phyloP scores from a whole-genome alignment of 1,140 invertebrate genomes.

The Microplitis mediator region DNA sequence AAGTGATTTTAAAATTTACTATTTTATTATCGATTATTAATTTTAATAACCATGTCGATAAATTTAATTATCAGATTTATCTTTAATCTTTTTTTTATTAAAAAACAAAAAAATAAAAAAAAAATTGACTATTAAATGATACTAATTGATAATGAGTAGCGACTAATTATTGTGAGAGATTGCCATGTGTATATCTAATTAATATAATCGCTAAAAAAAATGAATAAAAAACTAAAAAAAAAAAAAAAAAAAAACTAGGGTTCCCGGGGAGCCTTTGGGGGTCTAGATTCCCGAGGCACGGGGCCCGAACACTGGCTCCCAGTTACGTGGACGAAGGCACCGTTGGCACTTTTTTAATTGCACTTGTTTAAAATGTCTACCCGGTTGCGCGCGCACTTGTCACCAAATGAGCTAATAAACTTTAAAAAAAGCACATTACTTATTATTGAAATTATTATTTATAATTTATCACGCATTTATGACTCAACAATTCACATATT shows the following conservation, averaged over 20 bases:
- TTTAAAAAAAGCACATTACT: neutral
- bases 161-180: slow-evolving; percentile 62
- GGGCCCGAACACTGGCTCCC: slow-evolving; percentile 31
- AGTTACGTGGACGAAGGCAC: slow-evolving; percentile 30
- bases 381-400: slow-evolving; percentile 15
- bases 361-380: slow-evolving; percentile 10
- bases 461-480: too few species aligned
- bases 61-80: neutral
- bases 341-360: slow-evolving; percentile 19
- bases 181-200: slow-evolving; percentile 62
- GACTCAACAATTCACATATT: too few species aligned
- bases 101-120: slow-evolving; percentile 19
- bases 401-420: neutral
- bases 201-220: slow-evolving; percentile 55
- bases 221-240: too few species aligned
- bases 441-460: too few species aligned
- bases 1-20: too few species aligned
- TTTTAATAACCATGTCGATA: neutral
- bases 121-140: slow-evolving; percentile 56
- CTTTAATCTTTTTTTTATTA: slow-evolving; percentile 27
- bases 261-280: slow-evolving; percentile 25
- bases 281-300: slow-evolving; percentile 19
- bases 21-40: too few species aligned
- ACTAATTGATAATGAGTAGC: slow-evolving; percentile 60
- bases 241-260: slow-evolving; percentile 20